These are phyloP conservation scores for Xestobium rufovillosum DNA, from an alignment of 2,888 invertebrate genomes.

Conservation along the genomic window DNA sequence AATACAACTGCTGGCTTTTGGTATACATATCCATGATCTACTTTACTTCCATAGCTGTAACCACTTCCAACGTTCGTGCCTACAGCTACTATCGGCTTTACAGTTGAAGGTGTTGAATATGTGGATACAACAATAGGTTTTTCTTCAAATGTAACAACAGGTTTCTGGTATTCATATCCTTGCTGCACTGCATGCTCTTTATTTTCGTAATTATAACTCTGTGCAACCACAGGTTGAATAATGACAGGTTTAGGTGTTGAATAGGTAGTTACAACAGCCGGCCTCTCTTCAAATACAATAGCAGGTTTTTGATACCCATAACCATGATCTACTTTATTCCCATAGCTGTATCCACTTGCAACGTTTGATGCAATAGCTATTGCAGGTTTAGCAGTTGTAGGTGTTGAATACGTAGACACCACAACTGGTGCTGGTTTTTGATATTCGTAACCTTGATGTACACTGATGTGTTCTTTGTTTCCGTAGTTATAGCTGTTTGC, in stretches of 20 bases:
- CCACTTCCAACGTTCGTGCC: neutral
- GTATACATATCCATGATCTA: constrained; percentile 14
- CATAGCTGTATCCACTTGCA: constrained; percentile 35
- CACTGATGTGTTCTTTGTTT: constrained; percentile 8
- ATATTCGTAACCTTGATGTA: constrained; percentile 20
- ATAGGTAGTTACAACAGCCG: constrained; percentile 17
- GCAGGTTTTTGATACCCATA: constrained; percentile 28
- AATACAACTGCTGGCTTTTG: constrained; percentile 33
- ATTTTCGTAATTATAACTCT: neutral
- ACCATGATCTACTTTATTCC: constrained; percentile 27
- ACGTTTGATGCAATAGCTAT: constrained; percentile 34
- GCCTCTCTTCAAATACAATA: constrained; percentile 18
- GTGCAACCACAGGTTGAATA: neutral
- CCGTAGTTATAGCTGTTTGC: neutral
- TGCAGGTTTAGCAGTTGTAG: constrained; percentile 40
- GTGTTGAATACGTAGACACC: constrained; percentile 12
- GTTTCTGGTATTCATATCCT: constrained; percentile 36
- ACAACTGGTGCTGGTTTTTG: constrained; percentile 17
- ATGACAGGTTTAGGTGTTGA: constrained; percentile 13
- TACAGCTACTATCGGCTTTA: neutral
- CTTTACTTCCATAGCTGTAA: constrained; percentile 10
- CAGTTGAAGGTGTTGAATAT: neutral
- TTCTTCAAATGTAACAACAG: constrained; percentile 37
- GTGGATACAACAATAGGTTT: constrained; percentile 22
- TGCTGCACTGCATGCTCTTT: constrained; percentile 27